phyloP scores from a whole-genome alignment of 2,797 vertebrate genomes.

The Chiloscyllium punctatum region DNA sequence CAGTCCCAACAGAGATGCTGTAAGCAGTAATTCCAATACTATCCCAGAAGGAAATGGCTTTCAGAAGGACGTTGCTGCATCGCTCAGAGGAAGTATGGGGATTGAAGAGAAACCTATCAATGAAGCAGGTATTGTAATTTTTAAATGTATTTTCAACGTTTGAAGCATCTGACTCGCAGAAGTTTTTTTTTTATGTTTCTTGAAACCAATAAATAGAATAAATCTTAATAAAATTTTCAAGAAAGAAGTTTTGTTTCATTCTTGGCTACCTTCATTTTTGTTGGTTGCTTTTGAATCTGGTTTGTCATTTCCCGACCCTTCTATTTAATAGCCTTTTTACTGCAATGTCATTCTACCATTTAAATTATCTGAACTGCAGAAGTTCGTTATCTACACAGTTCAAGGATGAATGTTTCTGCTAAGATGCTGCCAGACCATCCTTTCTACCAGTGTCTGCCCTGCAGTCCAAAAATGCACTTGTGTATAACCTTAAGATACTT shows the following conservation, averaged over 20 bases:
- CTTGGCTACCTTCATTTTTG: not conserved
- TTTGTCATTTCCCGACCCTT: not conserved
- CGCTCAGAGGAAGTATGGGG: not conserved
- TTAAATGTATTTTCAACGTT: not conserved
- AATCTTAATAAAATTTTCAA: not conserved
- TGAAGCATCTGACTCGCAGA: not conserved
- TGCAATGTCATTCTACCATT: not conserved
- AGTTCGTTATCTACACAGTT: not conserved
- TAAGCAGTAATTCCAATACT: not conserved
- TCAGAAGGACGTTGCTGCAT: not conserved
- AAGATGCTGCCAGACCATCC: not conserved
- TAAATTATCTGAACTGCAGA: not conserved
- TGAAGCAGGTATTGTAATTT: slow-evolving; percentile 21
- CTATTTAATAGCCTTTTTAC: not conserved
- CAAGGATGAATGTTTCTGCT: not conserved
- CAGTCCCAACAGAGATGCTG: not conserved
- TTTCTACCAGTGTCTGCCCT: not conserved
- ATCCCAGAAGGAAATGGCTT: not conserved
- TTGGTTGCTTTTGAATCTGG: not conserved
- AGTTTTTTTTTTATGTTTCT: not conserved
- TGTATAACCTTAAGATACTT: not conserved
- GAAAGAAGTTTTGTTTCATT: not conserved
- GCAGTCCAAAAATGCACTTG: not conserved
- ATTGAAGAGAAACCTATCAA: not conserved
- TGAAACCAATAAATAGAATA: not conserved